phyloP scores from a whole-genome alignment of 2,888 invertebrate species.

The Microctonus brassicae region DNA sequence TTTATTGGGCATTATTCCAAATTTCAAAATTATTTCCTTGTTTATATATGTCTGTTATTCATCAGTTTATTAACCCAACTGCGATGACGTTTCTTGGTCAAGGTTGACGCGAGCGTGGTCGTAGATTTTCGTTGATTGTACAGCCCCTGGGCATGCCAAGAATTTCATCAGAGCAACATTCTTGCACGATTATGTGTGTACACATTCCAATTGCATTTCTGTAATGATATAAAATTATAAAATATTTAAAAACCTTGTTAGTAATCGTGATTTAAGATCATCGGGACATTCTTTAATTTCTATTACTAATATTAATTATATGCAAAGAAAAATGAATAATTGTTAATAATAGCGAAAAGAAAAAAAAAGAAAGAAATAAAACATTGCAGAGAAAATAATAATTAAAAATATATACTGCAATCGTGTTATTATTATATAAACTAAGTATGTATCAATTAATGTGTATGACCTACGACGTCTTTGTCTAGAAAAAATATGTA shows the following conservation, averaged over 20 bases:
- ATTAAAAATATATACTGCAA: not conserved
- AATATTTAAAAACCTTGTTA: not conserved
- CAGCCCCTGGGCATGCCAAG: constrained; percentile 34
- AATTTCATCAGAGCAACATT: constrained; percentile 34
- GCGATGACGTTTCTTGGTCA: constrained; percentile 47
- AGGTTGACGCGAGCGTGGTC: constrained; percentile 42
- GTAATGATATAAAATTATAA: not conserved
- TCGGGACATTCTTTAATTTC: no score
- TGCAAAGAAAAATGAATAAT: not conserved
- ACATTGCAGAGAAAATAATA: not conserved
- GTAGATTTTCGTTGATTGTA: constrained; percentile 44
- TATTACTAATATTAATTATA: not conserved
- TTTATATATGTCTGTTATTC: not conserved
- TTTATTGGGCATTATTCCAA: not conserved
- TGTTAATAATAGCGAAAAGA: not conserved
- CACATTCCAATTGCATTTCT: constrained; percentile 35
- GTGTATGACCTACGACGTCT: constrained; percentile 44
- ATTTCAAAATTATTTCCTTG: not conserved
- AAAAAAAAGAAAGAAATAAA: not conserved
- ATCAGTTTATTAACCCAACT: constrained; percentile 8
- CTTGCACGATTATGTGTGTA: constrained; percentile 39
- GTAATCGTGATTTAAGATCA: not conserved
- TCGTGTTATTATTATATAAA: not conserved
- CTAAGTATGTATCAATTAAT: not conserved
- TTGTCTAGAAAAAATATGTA: constrained; percentile 53